phyloP scores from a whole-genome alignment of 1,140 invertebrate species.

The Galleria mellonella region DNA sequence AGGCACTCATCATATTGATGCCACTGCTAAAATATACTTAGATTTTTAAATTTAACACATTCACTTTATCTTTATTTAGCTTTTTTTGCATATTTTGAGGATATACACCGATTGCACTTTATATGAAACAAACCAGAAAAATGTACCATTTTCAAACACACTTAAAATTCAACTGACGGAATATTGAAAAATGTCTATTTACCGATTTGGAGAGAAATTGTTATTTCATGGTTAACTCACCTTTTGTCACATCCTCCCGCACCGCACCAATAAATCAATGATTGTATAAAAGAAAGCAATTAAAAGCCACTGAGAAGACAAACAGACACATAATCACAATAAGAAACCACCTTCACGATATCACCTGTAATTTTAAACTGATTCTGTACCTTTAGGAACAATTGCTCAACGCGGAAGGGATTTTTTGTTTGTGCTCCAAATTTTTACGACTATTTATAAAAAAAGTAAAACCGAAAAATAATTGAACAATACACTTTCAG shows the following conservation, averaged over 20 bases:
- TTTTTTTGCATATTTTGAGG: no score
- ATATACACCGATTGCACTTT: no score
- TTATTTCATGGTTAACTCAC: slow-evolving; percentile 28
- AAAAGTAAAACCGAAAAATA: slow-evolving; percentile 42
- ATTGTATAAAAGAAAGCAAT: slow-evolving; percentile 64
- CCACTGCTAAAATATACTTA: no score
- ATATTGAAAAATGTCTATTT: neutral
- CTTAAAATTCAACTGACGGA: neutral
- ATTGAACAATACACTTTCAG: slow-evolving; percentile 65
- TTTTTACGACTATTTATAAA: slow-evolving; percentile 58
- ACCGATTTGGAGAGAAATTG: slow-evolving; percentile 8
- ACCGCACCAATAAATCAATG: slow-evolving; percentile 58
- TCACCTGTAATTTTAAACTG: slow-evolving; percentile 69
- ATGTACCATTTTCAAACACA: no score
- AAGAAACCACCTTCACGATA: slow-evolving; percentile 61
- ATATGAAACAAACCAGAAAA: no score
- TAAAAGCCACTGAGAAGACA: slow-evolving; percentile 47
- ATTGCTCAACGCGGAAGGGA: slow-evolving; percentile 62
- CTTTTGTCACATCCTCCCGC: slow-evolving; percentile 16
- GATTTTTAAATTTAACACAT: no score
- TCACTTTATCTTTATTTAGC: no score
- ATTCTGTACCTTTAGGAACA: no score
- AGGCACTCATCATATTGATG: no score
- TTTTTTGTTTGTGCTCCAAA: slow-evolving; percentile 68
- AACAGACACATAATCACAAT: slow-evolving; percentile 62